A percentile compares a stretch with the other conserved stretches of the same genome.
Conservation (phyloP, 2,113 vertebrate species). For the Epinephelus lanceolatus region DNA sequence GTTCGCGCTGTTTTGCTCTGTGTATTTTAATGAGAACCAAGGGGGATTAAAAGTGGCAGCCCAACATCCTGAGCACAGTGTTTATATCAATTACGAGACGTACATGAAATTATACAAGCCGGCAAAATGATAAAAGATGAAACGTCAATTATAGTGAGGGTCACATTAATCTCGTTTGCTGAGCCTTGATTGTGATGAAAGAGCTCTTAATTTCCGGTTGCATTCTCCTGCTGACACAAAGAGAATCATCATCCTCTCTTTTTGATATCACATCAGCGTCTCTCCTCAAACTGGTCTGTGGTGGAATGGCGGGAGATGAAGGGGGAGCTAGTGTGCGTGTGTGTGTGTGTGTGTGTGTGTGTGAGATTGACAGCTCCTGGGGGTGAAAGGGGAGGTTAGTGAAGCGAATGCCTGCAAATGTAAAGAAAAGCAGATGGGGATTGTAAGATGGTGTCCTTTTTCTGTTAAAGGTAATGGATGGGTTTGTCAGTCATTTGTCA, state of each 20-base stretch:
- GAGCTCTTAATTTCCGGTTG: neutral
- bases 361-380: conserved; percentile 8
- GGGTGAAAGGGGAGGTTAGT: neutral
- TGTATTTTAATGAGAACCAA: neutral
- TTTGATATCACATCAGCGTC: neutral
- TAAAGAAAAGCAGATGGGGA: conserved; percentile 11
- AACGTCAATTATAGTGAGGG: neutral
- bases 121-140: neutral
- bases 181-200: neutral
- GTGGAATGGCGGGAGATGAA: neutral
- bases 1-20: neutral
- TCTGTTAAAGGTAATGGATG: neutral
- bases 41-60: conserved; percentile 2
- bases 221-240: neutral
- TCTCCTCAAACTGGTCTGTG: neutral
- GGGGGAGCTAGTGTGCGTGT: neutral
- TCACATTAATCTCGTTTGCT: conserved; percentile 16
- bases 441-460: neutral
- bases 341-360: too few species aligned
- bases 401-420: neutral
- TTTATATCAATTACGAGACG: neutral
- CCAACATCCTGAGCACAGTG: neutral
- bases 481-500: conserved; percentile 1
- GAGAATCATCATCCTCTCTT: neutral
- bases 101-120: neutral